Percentiles rank a stretch among this genome's conserved stretches.
These are phyloP conservation scores for Plecotus auritus DNA, from an alignment of 2,113 vertebrate species.

Conservation along the genomic window DNA sequence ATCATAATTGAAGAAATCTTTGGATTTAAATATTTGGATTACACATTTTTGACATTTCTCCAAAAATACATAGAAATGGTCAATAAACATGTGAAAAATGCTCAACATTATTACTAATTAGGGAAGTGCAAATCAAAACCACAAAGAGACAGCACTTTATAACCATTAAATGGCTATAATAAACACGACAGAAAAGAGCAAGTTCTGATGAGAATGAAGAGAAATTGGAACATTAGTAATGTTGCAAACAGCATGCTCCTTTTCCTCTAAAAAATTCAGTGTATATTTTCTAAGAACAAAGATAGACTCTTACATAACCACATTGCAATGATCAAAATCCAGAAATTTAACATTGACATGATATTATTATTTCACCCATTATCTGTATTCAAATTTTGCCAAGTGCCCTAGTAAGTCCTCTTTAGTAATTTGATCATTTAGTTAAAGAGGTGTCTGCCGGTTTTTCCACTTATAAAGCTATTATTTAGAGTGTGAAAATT, in stretches of 20 bases:
- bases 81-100: background rate
- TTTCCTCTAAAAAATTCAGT: background rate
- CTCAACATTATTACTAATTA: background rate
- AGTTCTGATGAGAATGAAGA: background rate
- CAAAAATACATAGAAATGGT: background rate
- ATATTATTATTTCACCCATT: background rate
- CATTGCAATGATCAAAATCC: background rate
- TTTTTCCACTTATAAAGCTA: background rate
- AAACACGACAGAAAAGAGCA: background rate
- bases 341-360: background rate
- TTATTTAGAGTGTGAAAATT: background rate
- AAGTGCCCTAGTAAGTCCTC: background rate
- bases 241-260: background rate
- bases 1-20: background rate
- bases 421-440: background rate
- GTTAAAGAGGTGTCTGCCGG: background rate
- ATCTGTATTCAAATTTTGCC: background rate
- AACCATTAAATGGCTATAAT: background rate
- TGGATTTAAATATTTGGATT: background rate
- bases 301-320: background rate
- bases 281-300: background rate
- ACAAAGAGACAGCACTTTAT: background rate
- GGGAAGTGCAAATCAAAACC: background rate
- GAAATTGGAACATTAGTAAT: background rate
- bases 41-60: background rate